Evolutionary conservation across 2,113 vertebrate genomes (phyloP).

Genomic region (Dendrocopos noguchii): DNA sequence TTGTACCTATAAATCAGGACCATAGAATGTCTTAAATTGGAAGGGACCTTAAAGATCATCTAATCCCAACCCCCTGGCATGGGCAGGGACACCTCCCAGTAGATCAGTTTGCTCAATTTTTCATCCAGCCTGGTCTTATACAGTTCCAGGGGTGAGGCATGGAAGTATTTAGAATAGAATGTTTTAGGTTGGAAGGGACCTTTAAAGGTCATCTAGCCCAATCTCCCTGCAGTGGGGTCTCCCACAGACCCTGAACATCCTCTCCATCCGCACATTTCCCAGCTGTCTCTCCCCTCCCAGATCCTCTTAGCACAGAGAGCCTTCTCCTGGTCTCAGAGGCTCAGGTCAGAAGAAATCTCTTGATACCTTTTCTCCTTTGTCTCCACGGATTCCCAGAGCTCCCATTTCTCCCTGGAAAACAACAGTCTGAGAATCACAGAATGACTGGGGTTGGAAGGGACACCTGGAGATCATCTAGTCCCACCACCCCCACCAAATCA

Average conservation of each 20-base stretch:
- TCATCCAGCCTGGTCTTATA: no score
- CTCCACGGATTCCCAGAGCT: conserved; percentile 46
- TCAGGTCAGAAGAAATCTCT: accelerated
- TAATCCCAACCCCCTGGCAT: no score
- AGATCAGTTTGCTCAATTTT: no score
- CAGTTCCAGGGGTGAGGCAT: no score
- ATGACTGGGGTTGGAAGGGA: no score
- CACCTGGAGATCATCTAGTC: no score
- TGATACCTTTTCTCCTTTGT: conserved; percentile 65
- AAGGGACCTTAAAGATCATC: no score
- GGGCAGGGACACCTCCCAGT: no score
- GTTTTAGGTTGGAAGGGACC: background rate
- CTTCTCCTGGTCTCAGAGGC: background rate
- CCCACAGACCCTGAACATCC: background rate
- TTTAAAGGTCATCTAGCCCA: no score
- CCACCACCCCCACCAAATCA: no score
- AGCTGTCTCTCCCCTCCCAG: background rate
- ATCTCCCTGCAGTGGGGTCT: background rate
- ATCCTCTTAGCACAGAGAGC: background rate
- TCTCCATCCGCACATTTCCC: background rate
- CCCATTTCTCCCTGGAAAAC: conserved; percentile 68
- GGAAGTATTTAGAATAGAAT: background rate
- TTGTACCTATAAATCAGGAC: background rate
- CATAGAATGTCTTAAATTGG: background rate
- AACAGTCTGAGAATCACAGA: no score